These are phyloP conservation scores for Spea multiplicata DNA, from an alignment of 2,113 vertebrate genomes.

Conservation along the genomic window DNA sequence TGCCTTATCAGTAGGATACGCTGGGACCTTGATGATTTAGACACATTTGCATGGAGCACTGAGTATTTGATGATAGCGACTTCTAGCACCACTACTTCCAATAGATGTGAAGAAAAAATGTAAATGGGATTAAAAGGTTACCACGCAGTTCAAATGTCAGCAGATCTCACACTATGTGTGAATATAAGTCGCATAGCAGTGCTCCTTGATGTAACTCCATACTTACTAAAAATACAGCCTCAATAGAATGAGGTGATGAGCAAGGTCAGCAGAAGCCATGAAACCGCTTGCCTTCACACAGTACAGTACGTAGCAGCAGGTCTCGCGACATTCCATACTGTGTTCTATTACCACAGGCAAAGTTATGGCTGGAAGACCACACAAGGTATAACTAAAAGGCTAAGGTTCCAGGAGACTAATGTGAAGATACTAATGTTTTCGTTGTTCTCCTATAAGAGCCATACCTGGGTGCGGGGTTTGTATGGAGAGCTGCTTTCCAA, in stretches of 20 bases:
- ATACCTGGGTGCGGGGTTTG: constrained; percentile 85
- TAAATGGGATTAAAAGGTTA: too few species aligned
- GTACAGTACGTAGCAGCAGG: not conserved
- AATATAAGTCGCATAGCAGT: too few species aligned
- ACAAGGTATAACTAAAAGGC: not conserved
- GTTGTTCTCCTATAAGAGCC: not conserved
- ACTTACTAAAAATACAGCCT: not conserved
- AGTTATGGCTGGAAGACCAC: not conserved
- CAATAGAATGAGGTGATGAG: not conserved
- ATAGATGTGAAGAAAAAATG: too few species aligned
- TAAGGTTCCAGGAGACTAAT: too few species aligned
- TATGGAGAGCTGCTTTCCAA: constrained; percentile 96
- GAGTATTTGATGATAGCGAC: too few species aligned
- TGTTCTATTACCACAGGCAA: constrained; percentile 2
- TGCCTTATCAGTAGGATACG: too few species aligned
- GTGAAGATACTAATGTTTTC: not conserved
- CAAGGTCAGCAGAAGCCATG: not conserved
- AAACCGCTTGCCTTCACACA: not conserved
- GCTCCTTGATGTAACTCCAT: too few species aligned
- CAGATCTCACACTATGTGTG: too few species aligned
- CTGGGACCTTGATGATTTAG: too few species aligned
- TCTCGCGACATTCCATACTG: not conserved
- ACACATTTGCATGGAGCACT: too few species aligned
- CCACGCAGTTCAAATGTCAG: too few species aligned
- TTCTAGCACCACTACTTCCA: too few species aligned